Percentiles rank a stretch among this genome's conserved stretches.
Conservation (phyloP, 2,888 invertebrate species). For the Chrysomela aeneicollis region DNA sequence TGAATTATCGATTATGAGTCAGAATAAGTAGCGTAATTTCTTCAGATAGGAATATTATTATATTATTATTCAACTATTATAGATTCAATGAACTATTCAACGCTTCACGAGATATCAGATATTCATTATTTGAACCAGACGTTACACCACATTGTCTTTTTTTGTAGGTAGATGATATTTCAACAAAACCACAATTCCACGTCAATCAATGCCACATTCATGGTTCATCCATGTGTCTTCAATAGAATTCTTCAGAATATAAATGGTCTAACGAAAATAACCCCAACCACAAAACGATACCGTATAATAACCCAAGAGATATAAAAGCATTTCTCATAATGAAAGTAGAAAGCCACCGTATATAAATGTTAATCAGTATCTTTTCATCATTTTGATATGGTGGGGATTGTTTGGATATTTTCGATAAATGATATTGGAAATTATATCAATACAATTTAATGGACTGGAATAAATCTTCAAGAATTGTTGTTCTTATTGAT, state of each 20-base stretch:
- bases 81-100: too few species aligned
- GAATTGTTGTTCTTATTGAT: too few species aligned
- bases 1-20: too few species aligned
- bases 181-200: neutral
- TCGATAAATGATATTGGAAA: too few species aligned
- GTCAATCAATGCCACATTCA: neutral
- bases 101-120: too few species aligned
- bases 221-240: neutral
- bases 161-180: neutral
- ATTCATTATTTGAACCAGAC: too few species aligned
- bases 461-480: too few species aligned
- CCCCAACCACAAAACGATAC: neutral
- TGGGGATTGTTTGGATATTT: neutral
- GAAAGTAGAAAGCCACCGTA: neutral
- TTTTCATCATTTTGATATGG: neutral
- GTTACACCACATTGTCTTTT: neutral
- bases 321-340: neutral
- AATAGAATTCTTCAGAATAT: neutral
- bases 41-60: too few species aligned
- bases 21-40: too few species aligned
- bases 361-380: neutral
- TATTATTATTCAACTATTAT: too few species aligned
- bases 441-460: too few species aligned
- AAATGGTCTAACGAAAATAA: neutral
- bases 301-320: neutral